Evolutionary conservation across 2,113 vertebrate genomes (phyloP).

Genomic region (Xiphorhynchus elegans): DNA sequence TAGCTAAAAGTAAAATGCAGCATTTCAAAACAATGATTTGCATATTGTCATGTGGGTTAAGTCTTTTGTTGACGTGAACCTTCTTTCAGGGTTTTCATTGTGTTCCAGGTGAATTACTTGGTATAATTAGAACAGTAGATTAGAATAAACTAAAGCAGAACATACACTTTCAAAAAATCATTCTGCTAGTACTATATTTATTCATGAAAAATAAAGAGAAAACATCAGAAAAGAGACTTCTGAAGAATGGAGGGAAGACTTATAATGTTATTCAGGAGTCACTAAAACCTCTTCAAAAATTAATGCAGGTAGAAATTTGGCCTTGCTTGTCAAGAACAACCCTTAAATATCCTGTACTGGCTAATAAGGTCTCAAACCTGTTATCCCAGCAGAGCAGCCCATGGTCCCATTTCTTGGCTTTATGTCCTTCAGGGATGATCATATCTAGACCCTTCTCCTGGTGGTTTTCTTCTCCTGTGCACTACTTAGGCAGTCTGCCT

Average conservation of each 20-base stretch:
- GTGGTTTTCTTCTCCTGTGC: not conserved
- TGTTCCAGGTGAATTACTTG: slow-evolving; percentile 47
- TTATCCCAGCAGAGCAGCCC: not conserved
- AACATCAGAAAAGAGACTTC: not conserved
- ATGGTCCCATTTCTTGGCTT: not conserved
- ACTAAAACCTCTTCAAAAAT: not conserved
- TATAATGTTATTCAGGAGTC: not conserved
- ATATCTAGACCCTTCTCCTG: not conserved
- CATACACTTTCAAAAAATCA: not conserved
- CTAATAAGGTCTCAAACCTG: not conserved
- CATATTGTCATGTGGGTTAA: not conserved
- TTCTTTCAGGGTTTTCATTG: slow-evolving; percentile 43
- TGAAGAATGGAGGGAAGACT: not conserved
- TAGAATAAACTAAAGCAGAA: not conserved
- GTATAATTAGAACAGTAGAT: slow-evolving; percentile 47
- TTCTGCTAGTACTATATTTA: not conserved
- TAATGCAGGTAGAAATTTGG: not conserved
- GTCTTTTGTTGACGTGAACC: not conserved
- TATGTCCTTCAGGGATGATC: not conserved
- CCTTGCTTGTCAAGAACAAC: not conserved
- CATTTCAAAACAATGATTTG: slow-evolving; percentile 29
- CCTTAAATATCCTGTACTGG: not conserved
- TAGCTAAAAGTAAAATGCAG: slow-evolving; percentile 7
- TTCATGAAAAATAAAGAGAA: not conserved
- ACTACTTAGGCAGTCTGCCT: not conserved